Evolutionary conservation across 2,797 vertebrate genomes (phyloP), one percentile per base, ranked within the genome.

Genomic region (Micromesistius poutassou): DNA sequence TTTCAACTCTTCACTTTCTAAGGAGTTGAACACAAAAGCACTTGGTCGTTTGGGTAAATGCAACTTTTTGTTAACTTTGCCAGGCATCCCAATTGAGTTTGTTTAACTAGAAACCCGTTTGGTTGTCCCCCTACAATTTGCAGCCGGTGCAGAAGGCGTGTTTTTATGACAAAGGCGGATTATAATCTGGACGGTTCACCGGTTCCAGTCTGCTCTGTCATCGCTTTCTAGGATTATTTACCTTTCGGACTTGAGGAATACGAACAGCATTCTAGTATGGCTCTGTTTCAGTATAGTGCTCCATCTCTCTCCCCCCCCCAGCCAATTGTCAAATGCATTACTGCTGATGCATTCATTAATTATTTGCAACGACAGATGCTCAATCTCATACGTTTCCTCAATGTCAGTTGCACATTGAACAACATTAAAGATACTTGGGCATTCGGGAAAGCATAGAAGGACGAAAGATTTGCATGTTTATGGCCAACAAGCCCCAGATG

Each of bases 341-440:
- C 14, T 74, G 71, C 82, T 79, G 82, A 89, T 85, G 80, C 83
- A 80, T 85, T 82, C 30, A 81, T 86, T 77, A 86, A 87, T 88
- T 85, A 77, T 89, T 74, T 88, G 81, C 87, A 89, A 90, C 87
- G 87, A 83, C 91, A 85, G 86, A 79, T 88, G 80, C 81, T 88
- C 83, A 38, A 74, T 88, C 87, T 31, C 28, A 31, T 71, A 31
- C 1, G 70, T 77, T 76, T 86, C 78, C 25, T 66, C 3, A 25
- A 42, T 13, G 40, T 16, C 40, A 42, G 40, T 42, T 13, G 40
- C 40, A 13, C 12, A 12, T 42, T 14, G 40, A 42, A 16, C 62
- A 22, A 25, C 62, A 25, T 66, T 66, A 16, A 62, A 25, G 40
- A n/a, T 66, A 28, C n/a, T 28, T 28, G 25, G 62, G 22, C 62